Percentiles rank a stretch among this genome's conserved stretches.
phyloP scores from a whole-genome alignment of 2,113 vertebrate species.

The Gobiocypris rarus region DNA sequence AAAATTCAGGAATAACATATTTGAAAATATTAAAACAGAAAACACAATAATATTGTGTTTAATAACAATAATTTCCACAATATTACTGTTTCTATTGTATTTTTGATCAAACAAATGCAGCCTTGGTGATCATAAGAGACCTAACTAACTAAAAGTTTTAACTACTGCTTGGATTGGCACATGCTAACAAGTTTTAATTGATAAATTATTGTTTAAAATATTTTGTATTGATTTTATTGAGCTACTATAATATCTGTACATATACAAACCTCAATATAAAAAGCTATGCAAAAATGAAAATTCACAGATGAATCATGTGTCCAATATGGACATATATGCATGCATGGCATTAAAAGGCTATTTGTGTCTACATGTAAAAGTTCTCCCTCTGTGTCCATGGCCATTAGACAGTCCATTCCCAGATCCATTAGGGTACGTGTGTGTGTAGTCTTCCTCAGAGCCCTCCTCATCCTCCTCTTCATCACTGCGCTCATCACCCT shows the following conservation, averaged over 20 bases:
- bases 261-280: conserved; percentile 66
- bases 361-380: neutral
- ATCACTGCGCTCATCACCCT: conserved; percentile 59
- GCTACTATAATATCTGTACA: neutral
- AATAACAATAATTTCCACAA: neutral
- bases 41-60: too few species aligned
- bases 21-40: too few species aligned
- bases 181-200: neutral
- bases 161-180: neutral
- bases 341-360: conserved; percentile 50
- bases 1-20: too few species aligned
- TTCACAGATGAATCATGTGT: conserved; percentile 58
- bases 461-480: conserved; percentile 51
- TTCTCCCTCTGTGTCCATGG: conserved; percentile 8
- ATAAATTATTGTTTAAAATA: neutral
- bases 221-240: neutral
- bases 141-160: too few species aligned
- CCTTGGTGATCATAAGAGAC: neutral
- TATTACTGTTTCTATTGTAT: neutral
- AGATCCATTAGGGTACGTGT: conserved; percentile 70
- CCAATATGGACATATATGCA: conserved; percentile 66
- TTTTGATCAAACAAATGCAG: neutral
- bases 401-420: conserved; percentile 45
- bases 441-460: conserved; percentile 59
- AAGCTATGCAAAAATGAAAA: conserved; percentile 63